A percentile compares a stretch with the other conserved stretches of the same genome.
These are phyloP conservation scores for Aspiorhynchus laticeps DNA, from an alignment of 2,113 vertebrate genomes.

Conservation along the genomic window DNA sequence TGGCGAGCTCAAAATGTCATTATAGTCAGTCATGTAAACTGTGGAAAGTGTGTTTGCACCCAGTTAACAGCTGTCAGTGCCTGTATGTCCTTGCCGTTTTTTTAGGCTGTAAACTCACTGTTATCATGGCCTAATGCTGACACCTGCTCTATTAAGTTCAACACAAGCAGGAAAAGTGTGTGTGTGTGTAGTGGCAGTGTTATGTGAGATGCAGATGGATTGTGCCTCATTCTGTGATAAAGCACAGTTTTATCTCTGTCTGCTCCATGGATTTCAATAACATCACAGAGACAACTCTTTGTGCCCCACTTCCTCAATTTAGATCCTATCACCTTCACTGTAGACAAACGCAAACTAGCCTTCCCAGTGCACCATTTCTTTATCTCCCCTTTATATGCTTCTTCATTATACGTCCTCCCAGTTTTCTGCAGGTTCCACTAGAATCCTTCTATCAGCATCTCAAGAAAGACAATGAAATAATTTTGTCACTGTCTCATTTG, in stretches of 20 bases:
- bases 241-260: not conserved
- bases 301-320: conserved; percentile 43
- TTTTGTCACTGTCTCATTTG: not conserved
- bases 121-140: conserved; percentile 17
- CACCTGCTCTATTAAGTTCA: not conserved
- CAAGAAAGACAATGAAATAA: not conserved
- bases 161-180: not conserved
- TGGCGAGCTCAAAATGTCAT: conserved; percentile 11
- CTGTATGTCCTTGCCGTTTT: not conserved
- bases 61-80: not conserved
- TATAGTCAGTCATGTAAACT: not conserved
- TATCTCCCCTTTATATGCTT: conserved; percentile 37
- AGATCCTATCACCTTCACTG: conserved; percentile 34
- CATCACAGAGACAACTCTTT: conserved; percentile 43
- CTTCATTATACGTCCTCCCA: conserved; percentile 4
- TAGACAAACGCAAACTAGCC: conserved; percentile 6
- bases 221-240: conserved; percentile 8
- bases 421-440: not conserved
- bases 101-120: not conserved
- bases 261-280: conserved; percentile 18
- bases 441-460: conserved; percentile 14
- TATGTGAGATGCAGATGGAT: conserved; percentile 4
- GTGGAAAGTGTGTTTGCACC: conserved; percentile 15
- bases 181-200: conserved; percentile 1
- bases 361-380: not conserved